phyloP scores from a whole-genome alignment of 2,888 invertebrate genomes.

The Stictocephala bisonia region DNA sequence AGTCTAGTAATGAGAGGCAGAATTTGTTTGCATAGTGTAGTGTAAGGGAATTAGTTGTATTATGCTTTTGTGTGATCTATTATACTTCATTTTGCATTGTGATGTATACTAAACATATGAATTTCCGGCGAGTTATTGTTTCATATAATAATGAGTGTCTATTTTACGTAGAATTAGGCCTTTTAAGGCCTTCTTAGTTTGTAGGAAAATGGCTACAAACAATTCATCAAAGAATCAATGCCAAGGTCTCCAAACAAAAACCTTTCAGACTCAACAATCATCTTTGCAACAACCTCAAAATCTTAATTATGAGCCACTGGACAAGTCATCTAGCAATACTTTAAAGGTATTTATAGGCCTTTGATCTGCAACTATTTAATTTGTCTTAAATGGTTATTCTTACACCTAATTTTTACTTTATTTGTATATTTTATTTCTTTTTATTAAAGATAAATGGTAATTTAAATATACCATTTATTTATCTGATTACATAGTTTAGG shows the following conservation, averaged over 20 bases:
- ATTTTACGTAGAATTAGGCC: conserved; percentile 31
- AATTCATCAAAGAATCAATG: conserved; percentile 52
- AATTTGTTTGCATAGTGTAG: conserved; percentile 28
- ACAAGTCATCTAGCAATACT: conserved; percentile 65
- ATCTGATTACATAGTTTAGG: too few relatives aligned
- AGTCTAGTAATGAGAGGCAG: conserved; percentile 11
- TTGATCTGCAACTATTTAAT: too few relatives aligned
- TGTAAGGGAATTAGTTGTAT: too few relatives aligned
- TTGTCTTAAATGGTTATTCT: too few relatives aligned
- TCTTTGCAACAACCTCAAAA: conserved; percentile 41
- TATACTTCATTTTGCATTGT: conserved; percentile 20
- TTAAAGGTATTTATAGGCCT: conserved; percentile 64
- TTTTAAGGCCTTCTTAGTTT: conserved; percentile 39
- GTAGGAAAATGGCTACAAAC: conserved; percentile 56
- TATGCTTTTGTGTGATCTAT: background rate
- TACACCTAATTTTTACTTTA: too few relatives aligned
- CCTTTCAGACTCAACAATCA: conserved; percentile 60
- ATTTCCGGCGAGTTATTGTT: background rate
- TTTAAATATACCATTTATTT: too few relatives aligned
- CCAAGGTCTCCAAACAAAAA: conserved; percentile 54
- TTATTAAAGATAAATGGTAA: too few relatives aligned
- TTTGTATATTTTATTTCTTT: too few relatives aligned
- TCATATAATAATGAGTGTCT: conserved; percentile 12
- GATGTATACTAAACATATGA: conserved; percentile 8
- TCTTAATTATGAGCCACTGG: conserved; percentile 63